phyloP scores from a whole-genome alignment of 1,140 invertebrate genomes.

The Battus philenor region DNA sequence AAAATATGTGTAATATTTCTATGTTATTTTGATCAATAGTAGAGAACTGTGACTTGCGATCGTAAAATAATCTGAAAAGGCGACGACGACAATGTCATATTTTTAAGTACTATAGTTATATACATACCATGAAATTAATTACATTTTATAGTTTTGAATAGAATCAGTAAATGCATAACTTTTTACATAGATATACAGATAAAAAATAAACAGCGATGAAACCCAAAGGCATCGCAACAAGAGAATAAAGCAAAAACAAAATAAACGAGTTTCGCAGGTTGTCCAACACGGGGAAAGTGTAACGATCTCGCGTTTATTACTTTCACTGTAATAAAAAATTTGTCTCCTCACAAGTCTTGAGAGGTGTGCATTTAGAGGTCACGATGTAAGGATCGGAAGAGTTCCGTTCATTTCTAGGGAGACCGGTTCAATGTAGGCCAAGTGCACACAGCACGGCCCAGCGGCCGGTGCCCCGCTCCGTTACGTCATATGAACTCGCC shows the following conservation, averaged over 20 bases:
- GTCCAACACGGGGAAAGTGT: slow-evolving; percentile 38
- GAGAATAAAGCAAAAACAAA: slow-evolving; percentile 8
- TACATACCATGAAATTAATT: no score
- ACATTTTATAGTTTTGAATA: no score
- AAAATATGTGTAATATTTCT: no score
- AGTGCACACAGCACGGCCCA: slow-evolving; percentile 30
- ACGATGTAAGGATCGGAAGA: slow-evolving; percentile 31
- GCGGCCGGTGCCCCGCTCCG: slow-evolving; percentile 1
- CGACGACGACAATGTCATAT: no score
- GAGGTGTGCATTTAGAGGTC: slow-evolving; percentile 2
- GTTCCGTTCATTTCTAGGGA: slow-evolving; percentile 22
- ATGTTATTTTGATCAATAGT: no score
- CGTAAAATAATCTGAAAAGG: no score
- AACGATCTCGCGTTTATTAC: slow-evolving; percentile 30
- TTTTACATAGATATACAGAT: no score
- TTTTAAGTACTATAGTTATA: no score
- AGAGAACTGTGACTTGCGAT: no score
- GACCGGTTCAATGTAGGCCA: slow-evolving; percentile 47
- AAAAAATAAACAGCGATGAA: no score
- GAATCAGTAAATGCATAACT: no score
- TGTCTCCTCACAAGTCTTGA: slow-evolving; percentile 9
- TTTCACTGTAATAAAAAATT: slow-evolving; percentile 39
- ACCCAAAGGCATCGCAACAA: no score
- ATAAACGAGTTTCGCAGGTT: slow-evolving; percentile 20
- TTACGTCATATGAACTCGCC: slow-evolving; percentile 34